phyloP scores from a whole-genome alignment of 2,113 vertebrate species.

The Larimichthys polyactis region DNA sequence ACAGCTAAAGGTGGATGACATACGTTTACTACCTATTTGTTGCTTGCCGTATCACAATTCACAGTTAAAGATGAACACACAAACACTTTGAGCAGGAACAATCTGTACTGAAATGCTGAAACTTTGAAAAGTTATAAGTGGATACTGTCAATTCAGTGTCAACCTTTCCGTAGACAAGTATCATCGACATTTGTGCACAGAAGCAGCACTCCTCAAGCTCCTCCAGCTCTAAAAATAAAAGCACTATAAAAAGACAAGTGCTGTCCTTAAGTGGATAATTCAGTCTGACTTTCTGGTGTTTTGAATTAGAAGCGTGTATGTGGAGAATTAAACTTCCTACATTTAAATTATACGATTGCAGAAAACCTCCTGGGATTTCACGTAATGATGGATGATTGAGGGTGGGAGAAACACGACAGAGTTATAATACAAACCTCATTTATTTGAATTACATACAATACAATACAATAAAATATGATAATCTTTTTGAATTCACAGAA shows the following conservation, averaged over 20 bases:
- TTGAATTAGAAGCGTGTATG: neutral
- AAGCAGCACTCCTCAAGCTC: neutral
- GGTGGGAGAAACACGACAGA: neutral
- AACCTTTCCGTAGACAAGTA: neutral
- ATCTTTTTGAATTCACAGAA: conserved; percentile 28
- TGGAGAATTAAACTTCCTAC: neutral
- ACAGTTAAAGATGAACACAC: neutral
- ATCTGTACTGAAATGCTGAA: neutral
- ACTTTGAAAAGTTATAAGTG: too few species aligned
- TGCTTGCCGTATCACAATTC: neutral
- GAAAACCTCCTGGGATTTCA: neutral
- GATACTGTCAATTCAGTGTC: neutral
- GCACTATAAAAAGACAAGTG: neutral
- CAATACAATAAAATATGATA: conserved; percentile 15
- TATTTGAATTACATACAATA: conserved; percentile 50
- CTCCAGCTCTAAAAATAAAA: conserved; percentile 33
- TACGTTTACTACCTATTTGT: neutral
- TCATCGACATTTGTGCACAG: neutral
- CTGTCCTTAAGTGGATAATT: neutral
- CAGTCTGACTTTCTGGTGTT: neutral
- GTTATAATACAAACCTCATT: conserved; percentile 37
- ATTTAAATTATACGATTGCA: neutral
- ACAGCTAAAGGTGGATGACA: neutral
- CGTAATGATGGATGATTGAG: neutral
- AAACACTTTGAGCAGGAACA: neutral